A percentile compares a stretch with the other conserved stretches of the same genome.
phyloP scores from a whole-genome alignment of 2,113 vertebrate species.

The Anas platyrhynchos region DNA sequence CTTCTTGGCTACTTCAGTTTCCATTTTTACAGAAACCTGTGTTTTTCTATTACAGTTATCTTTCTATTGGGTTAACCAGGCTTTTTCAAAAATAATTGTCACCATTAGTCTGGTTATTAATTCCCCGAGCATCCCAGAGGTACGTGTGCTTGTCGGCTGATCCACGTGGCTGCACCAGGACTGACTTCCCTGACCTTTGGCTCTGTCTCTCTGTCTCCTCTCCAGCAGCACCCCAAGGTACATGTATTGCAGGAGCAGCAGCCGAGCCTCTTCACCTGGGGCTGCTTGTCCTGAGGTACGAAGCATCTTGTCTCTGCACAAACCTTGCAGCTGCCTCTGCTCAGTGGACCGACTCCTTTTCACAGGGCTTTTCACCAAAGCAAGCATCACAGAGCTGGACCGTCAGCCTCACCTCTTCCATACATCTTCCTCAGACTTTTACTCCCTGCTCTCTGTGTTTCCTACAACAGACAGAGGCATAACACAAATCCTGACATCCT shows the following conservation, averaged over 20 bases:
- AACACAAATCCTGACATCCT: not conserved
- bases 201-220: not conserved
- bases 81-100: not conserved
- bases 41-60: not conserved
- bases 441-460: not conserved
- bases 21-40: not conserved
- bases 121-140: not conserved
- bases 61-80: not conserved
- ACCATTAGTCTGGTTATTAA: not conserved
- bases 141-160: not conserved
- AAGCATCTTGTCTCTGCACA: not conserved
- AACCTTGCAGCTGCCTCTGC: not conserved
- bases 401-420: slow-evolving; percentile 1
- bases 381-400: not conserved
- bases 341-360: not conserved
- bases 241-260: not conserved
- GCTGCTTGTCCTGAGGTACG: not conserved
- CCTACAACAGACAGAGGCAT: not conserved
- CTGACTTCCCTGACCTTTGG: not conserved
- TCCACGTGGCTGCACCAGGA: rapidly evolving
- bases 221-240: not conserved
- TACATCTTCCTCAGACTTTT: not conserved
- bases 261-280: not conserved
- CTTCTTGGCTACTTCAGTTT: not conserved
- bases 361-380: not conserved